Base-by-base conservation (phyloP, 2,113 vertebrate species). In the Neopipo cinnamomea region DNA sequence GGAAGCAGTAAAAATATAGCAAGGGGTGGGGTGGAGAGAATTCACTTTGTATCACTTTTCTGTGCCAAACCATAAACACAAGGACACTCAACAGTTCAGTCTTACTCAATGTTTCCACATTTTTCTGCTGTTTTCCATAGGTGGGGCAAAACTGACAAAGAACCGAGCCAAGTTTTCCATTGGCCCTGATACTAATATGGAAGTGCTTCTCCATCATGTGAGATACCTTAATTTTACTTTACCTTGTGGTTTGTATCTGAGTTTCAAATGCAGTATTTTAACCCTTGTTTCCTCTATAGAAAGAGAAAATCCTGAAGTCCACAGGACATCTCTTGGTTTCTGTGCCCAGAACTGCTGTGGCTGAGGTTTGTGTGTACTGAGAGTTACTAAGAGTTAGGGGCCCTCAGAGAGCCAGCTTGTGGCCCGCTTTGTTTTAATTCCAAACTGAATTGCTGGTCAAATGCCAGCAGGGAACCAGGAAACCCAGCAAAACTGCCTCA, bases 101-200 rank as follows among this genome's bases (percentile, higher is more conserved):
- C 76, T 94, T 95, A 96, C 90, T 95, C 96, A 97, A 13, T 66
- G 58, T 96, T 97, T 96, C 95, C 94, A 95, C 89, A 96, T 95
- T 95, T 96, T 95, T 95, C 89, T 95, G 56, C 92, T 94, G 68
- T 93, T 96, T 97, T 97, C 88, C 95, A 91, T 95, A 96, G 96
- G 96, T 94, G 95, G 91, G 82, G 96, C 95, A 92, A 89, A 96
- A 94, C 90, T 42, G 89, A 95, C 94, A 94, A 94, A 89, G 42
- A 39, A 37, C 1, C 0, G 1, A 95, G 96, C 91, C 95, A 97
- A 96, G 92, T 62, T 96, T 97, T 95, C 93, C 82, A 85, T 65
- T 96, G 87, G 87, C 80, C 44, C 70, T 87, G 70, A 59, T 58
- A 84, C 52, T 90, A 96, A 89, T 33, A 85, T 62, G 78, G 89